phyloP scores from a whole-genome alignment of 2,113 vertebrate genomes.

The Callorhinus ursinus region DNA sequence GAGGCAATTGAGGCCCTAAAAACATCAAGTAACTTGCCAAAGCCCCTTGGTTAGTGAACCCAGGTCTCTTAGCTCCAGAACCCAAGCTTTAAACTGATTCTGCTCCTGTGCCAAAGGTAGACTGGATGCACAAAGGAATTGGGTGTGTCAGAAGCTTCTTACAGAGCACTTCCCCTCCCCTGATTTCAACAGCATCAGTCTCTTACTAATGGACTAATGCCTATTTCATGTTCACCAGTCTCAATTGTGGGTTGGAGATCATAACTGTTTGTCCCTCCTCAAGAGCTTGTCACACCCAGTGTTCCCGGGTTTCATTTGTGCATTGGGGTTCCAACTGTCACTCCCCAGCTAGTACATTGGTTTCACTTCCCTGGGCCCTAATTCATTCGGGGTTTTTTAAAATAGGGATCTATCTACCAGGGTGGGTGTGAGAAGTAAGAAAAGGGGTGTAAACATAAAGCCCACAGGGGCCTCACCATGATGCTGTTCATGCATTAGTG shows the following conservation, averaged over 20 bases:
- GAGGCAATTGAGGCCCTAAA: background rate
- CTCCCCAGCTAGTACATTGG: conserved; percentile 60
- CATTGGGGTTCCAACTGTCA: conserved; percentile 78
- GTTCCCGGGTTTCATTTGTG: conserved; percentile 78
- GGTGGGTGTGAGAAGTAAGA: conserved; percentile 68
- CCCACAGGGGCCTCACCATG: background rate
- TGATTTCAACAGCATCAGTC: background rate
- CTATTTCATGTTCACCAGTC: conserved; percentile 53
- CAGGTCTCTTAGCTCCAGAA: background rate
- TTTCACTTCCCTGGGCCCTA: conserved; percentile 77
- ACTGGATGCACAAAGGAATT: background rate
- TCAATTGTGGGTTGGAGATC: conserved; percentile 57
- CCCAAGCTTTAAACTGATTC: background rate
- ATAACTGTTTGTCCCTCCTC: conserved; percentile 67
- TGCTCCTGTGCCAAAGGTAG: background rate
- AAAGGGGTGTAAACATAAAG: conserved; percentile 1
- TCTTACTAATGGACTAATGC: background rate
- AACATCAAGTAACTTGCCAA: background rate
- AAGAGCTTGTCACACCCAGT: conserved; percentile 68
- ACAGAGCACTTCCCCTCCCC: background rate
- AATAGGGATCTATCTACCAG: conserved; percentile 73
- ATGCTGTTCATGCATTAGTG: conserved; percentile 62
- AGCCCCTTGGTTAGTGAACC: background rate
- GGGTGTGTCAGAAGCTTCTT: background rate
- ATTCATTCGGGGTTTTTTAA: conserved; percentile 60